These are phyloP conservation scores for Orcinus orca DNA, from an alignment of 2,113 vertebrate genomes.

Conservation along the genomic window DNA sequence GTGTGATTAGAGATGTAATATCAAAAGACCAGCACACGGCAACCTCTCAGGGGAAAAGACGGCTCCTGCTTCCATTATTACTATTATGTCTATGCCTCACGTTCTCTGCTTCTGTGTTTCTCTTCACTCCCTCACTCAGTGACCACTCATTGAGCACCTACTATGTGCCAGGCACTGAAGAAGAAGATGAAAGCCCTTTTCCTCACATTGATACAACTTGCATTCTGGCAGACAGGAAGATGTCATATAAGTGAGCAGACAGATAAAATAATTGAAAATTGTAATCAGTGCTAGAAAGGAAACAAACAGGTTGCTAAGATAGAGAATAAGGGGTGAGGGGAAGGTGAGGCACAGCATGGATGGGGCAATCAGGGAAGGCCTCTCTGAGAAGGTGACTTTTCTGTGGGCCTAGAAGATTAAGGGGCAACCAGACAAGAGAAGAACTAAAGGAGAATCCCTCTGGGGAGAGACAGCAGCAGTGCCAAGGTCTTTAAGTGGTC, in stretches of 20 bases:
- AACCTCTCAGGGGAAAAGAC: accelerated
- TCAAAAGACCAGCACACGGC: not conserved
- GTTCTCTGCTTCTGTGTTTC: not conserved
- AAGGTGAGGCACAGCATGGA: not conserved
- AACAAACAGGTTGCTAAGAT: not conserved
- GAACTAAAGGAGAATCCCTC: not conserved
- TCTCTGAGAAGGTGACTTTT: not conserved
- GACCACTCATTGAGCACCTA: not conserved
- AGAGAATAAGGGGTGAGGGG: not conserved
- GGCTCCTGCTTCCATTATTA: not conserved
- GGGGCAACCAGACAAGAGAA: not conserved
- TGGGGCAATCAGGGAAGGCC: not conserved
- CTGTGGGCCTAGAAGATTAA: not conserved
- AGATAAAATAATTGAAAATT: not conserved
- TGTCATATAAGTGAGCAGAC: not conserved
- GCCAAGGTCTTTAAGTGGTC: not conserved
- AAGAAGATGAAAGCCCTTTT: not conserved
- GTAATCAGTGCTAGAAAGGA: not conserved
- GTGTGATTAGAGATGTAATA: not conserved
- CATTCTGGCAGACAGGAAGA: not conserved
- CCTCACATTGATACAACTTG: not conserved
- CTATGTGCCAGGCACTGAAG: no score
- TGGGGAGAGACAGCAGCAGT: not conserved
- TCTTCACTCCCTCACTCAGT: not conserved
- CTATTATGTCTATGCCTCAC: not conserved